Percentiles rank a stretch among this genome's conserved stretches.
Conservation (phyloP, 2,888 invertebrate species). For the Drosophila austrosaltans region DNA sequence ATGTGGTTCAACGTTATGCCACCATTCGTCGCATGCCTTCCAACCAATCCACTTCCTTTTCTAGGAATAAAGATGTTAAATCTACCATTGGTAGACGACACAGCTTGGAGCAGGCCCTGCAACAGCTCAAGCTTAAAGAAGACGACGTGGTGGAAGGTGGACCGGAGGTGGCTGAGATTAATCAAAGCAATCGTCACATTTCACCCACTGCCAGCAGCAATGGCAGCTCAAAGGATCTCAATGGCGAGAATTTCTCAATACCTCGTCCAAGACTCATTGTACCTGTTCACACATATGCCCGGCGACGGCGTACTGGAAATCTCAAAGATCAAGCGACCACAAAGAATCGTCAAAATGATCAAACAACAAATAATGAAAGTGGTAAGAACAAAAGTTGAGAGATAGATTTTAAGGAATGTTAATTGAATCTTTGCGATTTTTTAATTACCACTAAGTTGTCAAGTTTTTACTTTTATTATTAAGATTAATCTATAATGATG, state of each 20-base stretch:
- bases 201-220: constrained; percentile 62
- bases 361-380: constrained; percentile 26
- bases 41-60: constrained; percentile 77
- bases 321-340: constrained; percentile 76
- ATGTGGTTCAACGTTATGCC: constrained; percentile 60
- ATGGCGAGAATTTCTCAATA: constrained; percentile 87
- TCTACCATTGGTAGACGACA: constrained; percentile 31
- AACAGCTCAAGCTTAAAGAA: constrained; percentile 48
- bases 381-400: constrained; percentile 49
- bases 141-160: neutral
- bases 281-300: constrained; percentile 93
- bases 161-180: neutral
- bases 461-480: too few species aligned
- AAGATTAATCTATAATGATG: too few species aligned
- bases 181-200: constrained; percentile 38
- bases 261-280: constrained; percentile 94
- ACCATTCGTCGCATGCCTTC: constrained; percentile 66
- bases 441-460: too few species aligned
- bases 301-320: constrained; percentile 92
- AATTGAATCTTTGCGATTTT: too few species aligned
- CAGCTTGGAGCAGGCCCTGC: constrained; percentile 51
- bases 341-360: constrained; percentile 49
- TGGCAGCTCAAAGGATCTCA: constrained; percentile 84
- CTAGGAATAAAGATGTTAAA: constrained; percentile 9
- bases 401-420: neutral